Evolutionary conservation across 1,140 invertebrate species (phyloP).

Genomic region (Leptopilina boulardi): DNA sequence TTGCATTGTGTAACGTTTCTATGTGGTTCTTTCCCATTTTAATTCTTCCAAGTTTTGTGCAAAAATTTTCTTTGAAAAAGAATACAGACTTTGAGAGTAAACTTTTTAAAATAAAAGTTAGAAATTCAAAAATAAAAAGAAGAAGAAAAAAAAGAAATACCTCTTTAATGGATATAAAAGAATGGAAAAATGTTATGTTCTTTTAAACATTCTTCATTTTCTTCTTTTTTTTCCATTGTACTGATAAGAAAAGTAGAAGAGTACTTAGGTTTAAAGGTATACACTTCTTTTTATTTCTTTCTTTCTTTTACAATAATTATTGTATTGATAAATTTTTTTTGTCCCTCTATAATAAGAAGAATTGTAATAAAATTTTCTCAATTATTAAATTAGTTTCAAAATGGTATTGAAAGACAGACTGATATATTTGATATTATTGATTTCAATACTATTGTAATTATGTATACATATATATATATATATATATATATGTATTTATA

Average conservation of each 20-base stretch:
- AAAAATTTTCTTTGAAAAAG: not conserved
- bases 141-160: not conserved
- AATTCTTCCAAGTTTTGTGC: not conserved
- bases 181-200: conserved; percentile 2
- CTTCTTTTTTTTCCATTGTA: not conserved
- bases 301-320: too few relatives aligned
- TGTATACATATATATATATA: too few relatives aligned
- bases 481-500: too few relatives aligned
- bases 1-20: conserved; percentile 2
- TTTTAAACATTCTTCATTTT: not conserved
- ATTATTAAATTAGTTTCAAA: too few relatives aligned
- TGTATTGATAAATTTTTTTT: too few relatives aligned
- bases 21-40: not conserved
- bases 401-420: too few relatives aligned
- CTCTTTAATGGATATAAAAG: not conserved
- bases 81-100: not conserved
- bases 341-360: too few relatives aligned
- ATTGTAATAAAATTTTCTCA: too few relatives aligned
- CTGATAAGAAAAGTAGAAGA: too few relatives aligned
- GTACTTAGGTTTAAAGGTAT: not conserved
- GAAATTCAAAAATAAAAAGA: not conserved
- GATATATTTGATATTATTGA: too few relatives aligned
- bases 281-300: not conserved
- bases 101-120: conserved; percentile 14
- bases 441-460: too few relatives aligned